Evolutionary conservation across 2,797 vertebrate genomes (phyloP).

Genomic region (Oophaga sylvatica): DNA sequence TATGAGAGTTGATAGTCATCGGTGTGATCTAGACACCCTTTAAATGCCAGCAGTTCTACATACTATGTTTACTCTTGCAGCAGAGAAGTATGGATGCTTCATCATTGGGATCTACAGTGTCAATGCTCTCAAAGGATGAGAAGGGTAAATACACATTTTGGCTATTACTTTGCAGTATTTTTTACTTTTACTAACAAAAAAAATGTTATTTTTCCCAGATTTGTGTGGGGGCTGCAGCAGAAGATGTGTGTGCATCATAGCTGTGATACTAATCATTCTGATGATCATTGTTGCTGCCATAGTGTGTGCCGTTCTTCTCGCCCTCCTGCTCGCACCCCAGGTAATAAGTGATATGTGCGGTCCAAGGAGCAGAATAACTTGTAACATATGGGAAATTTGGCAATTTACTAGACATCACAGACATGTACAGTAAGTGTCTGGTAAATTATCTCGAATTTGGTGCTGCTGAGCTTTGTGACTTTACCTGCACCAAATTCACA

Average conservation of each 20-base stretch:
- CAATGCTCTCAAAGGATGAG: slow-evolving; percentile 57
- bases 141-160: slow-evolving; percentile 64
- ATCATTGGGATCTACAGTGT: slow-evolving; percentile 61
- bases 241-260: slow-evolving; percentile 63
- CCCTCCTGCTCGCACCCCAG: slow-evolving; percentile 64
- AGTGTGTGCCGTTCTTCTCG: slow-evolving; percentile 50
- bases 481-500: too few relatives aligned
- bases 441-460: too few relatives aligned
- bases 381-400: too few relatives aligned
- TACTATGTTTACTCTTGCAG: slow-evolving; percentile 7
- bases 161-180: background rate
- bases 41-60: background rate
- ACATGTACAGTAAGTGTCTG: too few relatives aligned
- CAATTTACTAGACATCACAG: too few relatives aligned
- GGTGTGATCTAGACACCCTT: too few relatives aligned
- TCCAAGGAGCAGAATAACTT: too few relatives aligned
- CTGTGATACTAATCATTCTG: slow-evolving; percentile 63
- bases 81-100: slow-evolving; percentile 59
- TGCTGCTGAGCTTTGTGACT: too few relatives aligned
- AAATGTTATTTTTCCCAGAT: slow-evolving; percentile 51
- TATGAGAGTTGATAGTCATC: too few relatives aligned
- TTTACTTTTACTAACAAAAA: background rate
- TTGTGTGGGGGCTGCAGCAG: slow-evolving; percentile 6
- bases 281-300: background rate
- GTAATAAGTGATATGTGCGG: slow-evolving; percentile 64